phyloP scores from a whole-genome alignment of 1,140 invertebrate genomes.

The Camponotus pennsylvanicus region DNA sequence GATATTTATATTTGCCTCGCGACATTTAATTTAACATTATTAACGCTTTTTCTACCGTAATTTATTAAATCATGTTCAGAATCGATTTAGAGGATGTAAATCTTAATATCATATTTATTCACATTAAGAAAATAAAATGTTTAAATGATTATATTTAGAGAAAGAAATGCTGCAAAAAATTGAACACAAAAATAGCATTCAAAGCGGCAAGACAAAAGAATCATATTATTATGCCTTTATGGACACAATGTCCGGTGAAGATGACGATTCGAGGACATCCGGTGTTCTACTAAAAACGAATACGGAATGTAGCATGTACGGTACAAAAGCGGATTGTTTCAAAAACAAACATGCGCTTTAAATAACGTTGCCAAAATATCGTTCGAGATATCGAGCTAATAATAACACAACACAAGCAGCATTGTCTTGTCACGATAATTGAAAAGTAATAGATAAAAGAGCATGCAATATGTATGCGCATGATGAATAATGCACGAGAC shows the following conservation, averaged over 20 bases:
- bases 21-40: too few relatives aligned
- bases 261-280: conserved; percentile 67
- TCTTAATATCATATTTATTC: neutral
- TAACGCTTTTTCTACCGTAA: conserved; percentile 4
- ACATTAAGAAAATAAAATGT: neutral
- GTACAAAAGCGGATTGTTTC: neutral
- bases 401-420: neutral
- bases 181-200: conserved; percentile 35
- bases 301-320: neutral
- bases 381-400: neutral
- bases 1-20: neutral
- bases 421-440: conserved; percentile 5
- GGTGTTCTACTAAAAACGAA: conserved; percentile 22
- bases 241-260: conserved; percentile 48
- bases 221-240: conserved; percentile 49
- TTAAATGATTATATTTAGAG: neutral
- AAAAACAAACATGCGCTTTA: neutral
- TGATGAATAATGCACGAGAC: conserved; percentile 64
- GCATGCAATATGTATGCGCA: conserved; percentile 6
- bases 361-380: conserved; percentile 1
- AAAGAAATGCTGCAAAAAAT: neutral
- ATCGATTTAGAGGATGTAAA: neutral
- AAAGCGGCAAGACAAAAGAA: conserved; percentile 78
- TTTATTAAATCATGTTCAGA: neutral
- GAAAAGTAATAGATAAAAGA: conserved; percentile 23